phyloP scores from a whole-genome alignment of 1,140 invertebrate species.

The Pseudomyrmex sp. region DNA sequence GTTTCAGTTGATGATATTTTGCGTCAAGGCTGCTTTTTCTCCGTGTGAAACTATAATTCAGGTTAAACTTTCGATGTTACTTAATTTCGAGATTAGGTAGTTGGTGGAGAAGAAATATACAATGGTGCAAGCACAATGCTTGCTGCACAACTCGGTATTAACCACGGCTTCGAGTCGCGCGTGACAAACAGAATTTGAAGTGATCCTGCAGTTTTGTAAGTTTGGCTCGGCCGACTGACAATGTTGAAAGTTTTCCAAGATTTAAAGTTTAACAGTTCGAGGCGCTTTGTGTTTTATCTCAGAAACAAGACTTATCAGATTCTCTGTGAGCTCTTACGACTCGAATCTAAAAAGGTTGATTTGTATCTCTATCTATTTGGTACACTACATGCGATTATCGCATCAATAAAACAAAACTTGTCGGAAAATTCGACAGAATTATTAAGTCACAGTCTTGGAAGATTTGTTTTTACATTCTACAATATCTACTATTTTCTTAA shows the following conservation, averaged over 20 bases:
- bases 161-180: constrained; percentile 12
- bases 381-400: too few species aligned
- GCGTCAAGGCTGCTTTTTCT: neutral
- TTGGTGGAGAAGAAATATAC: neutral
- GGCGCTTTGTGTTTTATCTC: constrained; percentile 44
- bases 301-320: constrained; percentile 29
- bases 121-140: constrained; percentile 3
- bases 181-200: constrained; percentile 10
- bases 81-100: constrained; percentile 31
- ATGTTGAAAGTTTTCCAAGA: constrained; percentile 51
- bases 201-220: constrained; percentile 10
- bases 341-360: neutral
- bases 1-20: constrained; percentile 11
- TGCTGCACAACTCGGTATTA: constrained; percentile 23
- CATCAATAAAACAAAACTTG: too few species aligned
- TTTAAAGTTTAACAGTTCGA: constrained; percentile 48
- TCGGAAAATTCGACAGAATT: too few species aligned
- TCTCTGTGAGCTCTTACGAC: neutral
- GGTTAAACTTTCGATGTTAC: constrained; percentile 8
- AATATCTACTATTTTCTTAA: too few species aligned
- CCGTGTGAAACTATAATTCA: constrained; percentile 1
- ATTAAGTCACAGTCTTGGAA: too few species aligned
- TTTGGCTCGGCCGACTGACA: constrained; percentile 26
- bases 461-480: too few species aligned
- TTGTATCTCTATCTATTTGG: constrained; percentile 14